A percentile compares a stretch with the other conserved stretches of the same genome.
Evolutionary conservation across 2,888 invertebrate species (phyloP).

Genomic region (Cryptocheilus praepositus): DNA sequence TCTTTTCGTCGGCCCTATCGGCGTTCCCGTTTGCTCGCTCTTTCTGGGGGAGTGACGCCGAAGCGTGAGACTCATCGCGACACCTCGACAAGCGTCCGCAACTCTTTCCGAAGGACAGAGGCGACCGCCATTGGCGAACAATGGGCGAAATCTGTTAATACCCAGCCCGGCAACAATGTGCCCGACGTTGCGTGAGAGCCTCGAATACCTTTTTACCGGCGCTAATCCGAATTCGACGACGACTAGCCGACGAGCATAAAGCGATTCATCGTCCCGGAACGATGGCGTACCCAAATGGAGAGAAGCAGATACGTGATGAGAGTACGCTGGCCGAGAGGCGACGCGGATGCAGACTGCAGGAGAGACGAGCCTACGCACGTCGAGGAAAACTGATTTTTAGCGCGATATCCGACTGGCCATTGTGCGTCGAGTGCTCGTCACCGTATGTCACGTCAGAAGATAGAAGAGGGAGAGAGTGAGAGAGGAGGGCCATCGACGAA

Average conservation of each 20-base stretch:
- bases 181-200: constrained; percentile 65
- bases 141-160: constrained; percentile 70
- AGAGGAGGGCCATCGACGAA: constrained; percentile 31
- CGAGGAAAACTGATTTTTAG: constrained; percentile 63
- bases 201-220: constrained; percentile 71
- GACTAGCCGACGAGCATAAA: constrained; percentile 57
- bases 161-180: constrained; percentile 64
- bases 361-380: neutral
- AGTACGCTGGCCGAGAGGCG: constrained; percentile 13
- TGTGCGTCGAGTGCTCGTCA: constrained; percentile 53
- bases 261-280: constrained; percentile 64
- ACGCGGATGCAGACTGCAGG: neutral
- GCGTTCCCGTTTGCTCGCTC: neutral
- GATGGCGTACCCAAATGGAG: constrained; percentile 39
- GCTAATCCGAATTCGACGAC: constrained; percentile 68
- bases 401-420: constrained; percentile 60
- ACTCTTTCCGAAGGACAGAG: constrained; percentile 54
- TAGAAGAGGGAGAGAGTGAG: constrained; percentile 21
- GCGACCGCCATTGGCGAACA: constrained; percentile 53
- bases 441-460: constrained; percentile 48
- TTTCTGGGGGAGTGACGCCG: constrained; percentile 31
- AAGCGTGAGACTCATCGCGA: constrained; percentile 62
- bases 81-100: constrained; percentile 48
- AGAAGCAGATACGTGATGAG: constrained; percentile 5
- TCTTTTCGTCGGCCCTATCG: neutral